These are phyloP conservation scores for Proterorhinus semilunaris DNA, from an alignment of 2,113 vertebrate species.

Conservation along the genomic window DNA sequence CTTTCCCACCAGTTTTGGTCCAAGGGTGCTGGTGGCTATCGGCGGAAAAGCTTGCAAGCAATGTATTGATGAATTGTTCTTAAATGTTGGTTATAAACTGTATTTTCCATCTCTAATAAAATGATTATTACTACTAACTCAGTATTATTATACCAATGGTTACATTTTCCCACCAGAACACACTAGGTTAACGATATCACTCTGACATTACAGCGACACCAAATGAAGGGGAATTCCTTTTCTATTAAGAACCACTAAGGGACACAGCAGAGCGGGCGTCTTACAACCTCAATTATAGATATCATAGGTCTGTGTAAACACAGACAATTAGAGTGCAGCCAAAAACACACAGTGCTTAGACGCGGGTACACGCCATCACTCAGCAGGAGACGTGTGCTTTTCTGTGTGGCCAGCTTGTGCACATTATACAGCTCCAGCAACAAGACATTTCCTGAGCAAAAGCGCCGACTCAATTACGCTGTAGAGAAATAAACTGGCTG, in stretches of 20 bases:
- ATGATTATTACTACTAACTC: too few relatives aligned
- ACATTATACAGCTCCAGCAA: constrained; percentile 31
- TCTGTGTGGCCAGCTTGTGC: constrained; percentile 25
- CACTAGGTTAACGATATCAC: too few relatives aligned
- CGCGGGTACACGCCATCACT: constrained; percentile 50
- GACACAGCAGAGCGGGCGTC: constrained; percentile 41
- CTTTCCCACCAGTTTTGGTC: too few relatives aligned
- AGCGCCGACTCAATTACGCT: constrained; percentile 65
- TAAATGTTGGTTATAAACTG: too few relatives aligned
- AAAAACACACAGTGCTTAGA: constrained; percentile 64
- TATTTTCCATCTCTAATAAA: too few relatives aligned
- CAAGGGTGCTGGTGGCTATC: too few relatives aligned
- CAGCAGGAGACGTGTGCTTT: constrained; percentile 51
- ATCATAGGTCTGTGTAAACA: constrained; percentile 64
- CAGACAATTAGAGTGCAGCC: constrained; percentile 58
- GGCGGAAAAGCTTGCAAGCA: too few relatives aligned
- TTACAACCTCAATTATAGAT: constrained; percentile 68
- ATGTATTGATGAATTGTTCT: too few relatives aligned
- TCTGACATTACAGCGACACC: not conserved
- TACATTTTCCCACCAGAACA: too few relatives aligned
- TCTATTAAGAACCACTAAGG: constrained; percentile 19
- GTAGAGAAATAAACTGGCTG: constrained; percentile 55
- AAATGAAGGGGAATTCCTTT: constrained; percentile 17
- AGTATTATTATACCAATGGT: too few relatives aligned
- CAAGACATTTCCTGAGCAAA: constrained; percentile 52